phyloP scores from a whole-genome alignment of 2,113 vertebrate species.

The Myiozetetes cayanensis region DNA sequence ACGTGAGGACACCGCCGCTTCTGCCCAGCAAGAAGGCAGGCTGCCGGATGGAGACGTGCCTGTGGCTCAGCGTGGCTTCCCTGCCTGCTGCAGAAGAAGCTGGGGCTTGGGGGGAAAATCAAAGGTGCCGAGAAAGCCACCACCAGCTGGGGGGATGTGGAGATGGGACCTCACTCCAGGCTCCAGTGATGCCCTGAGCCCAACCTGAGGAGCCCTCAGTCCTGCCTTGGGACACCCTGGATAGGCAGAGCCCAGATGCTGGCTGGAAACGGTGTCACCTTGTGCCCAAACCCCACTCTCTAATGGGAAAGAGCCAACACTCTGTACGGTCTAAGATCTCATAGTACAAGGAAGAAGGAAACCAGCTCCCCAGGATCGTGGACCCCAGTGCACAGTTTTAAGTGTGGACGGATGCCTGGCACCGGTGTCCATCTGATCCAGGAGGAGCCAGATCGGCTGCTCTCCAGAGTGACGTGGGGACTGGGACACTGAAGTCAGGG shows the following conservation, averaged over 20 bases:
- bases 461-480: not conserved
- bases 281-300: not conserved
- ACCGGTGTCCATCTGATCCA: not conserved
- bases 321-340: rapidly evolving
- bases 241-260: rapidly evolving
- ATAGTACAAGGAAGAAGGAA: not conserved
- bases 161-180: rapidly evolving
- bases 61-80: not conserved
- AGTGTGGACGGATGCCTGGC: not conserved
- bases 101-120: not conserved
- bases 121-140: not conserved
- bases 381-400: not conserved
- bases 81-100: not conserved
- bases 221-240: not conserved
- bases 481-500: not conserved
- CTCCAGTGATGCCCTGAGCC: not conserved
- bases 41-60: constrained; percentile 32
- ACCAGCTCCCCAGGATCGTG: rapidly evolving
- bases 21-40: not conserved
- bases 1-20: not conserved
- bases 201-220: not conserved
- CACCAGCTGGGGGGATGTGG: rapidly evolving
- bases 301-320: not conserved
- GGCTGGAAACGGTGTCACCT: not conserved
- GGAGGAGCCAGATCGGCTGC: not conserved